Base-by-base conservation (phyloP, 2,797 vertebrate species). In the Buceros bicornis region DNA sequence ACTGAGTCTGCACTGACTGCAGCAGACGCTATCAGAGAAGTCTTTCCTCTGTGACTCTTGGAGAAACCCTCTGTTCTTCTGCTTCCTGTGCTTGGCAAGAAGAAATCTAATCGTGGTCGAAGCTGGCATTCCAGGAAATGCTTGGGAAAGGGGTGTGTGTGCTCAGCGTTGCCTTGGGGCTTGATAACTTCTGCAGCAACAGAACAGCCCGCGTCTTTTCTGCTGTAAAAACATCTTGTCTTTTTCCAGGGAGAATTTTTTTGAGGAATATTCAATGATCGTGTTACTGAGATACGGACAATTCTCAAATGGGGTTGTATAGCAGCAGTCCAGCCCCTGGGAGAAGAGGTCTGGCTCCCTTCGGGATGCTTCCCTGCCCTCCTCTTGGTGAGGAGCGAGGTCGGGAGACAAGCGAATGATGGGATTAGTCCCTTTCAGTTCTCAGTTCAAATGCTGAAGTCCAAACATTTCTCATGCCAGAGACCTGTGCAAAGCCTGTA, bases 111-210 rank as follows among this genome's bases (percentile, higher is more conserved):
- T 48, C 47, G 18, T 50, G 80, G 77, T 95, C 50, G 86, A 92
- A 97, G 88, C 93, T 92, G 97, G 79, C 61, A 96, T 97, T 98
- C 96, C 91, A 96, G 97, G 97, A 95, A 90, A 95, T 76, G 64
- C 11, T 93, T 87, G 93, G 93, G 80, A 81, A 70, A 78, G 58
- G 58, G 88, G 9, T 51, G 70, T 35, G 81, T 62, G 81, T 91
- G 43, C 78, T 43, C 84, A 18, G 90, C 82, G 72, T 20, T 85
- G 65, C 87, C 89, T 93, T 40, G 43, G 61, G 71, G 48, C 82
- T 77, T 16, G 85, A 19, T 54, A 5, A 82, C 73, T 87, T 89
- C 37, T 50, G 89, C 95, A 78, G 73, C 77, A 70, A 16, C 89
- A 13, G 22, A 92, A 60, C 78, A 79, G 73, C 80, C 42, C 25